Conservation (phyloP, 2,113 vertebrate species). For the Cyprinus carpio region DNA sequence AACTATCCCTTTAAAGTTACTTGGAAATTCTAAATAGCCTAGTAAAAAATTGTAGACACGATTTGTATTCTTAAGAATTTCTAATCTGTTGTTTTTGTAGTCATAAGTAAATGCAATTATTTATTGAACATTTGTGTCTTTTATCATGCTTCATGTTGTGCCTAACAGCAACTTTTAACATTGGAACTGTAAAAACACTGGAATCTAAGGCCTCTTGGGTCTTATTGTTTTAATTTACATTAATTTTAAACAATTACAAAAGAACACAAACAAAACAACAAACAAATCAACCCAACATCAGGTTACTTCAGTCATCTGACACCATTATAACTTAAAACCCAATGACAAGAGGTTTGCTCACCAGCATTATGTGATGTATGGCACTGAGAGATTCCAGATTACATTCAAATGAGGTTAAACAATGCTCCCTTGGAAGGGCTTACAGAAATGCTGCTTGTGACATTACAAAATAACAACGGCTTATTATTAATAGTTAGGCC, state of each 20-base stretch:
- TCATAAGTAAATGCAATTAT: neutral
- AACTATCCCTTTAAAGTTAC: too few species aligned
- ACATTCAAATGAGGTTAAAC: neutral
- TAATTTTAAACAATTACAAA: neutral
- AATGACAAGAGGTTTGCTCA: neutral
- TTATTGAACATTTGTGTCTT: neutral
- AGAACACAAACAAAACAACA: neutral
- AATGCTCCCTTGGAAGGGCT: neutral
- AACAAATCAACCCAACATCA: neutral
- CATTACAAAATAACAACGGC: neutral
- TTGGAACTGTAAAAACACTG: neutral
- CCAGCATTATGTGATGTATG: conserved; percentile 29
- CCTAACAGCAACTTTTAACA: neutral
- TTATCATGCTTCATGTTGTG: neutral
- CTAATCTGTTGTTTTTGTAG: neutral
- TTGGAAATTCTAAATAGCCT: too few species aligned
- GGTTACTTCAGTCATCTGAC: neutral
- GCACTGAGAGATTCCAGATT: neutral
- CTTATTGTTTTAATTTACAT: neutral
- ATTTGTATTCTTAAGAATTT: neutral
- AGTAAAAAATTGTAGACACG: neutral
- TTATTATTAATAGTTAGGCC: neutral
- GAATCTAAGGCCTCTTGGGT: neutral
- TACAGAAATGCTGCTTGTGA: neutral
- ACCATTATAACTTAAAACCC: neutral